Evolutionary conservation across 2,113 vertebrate genomes (phyloP).

Genomic region (Sinocyclocheilus maitianheensis): DNA sequence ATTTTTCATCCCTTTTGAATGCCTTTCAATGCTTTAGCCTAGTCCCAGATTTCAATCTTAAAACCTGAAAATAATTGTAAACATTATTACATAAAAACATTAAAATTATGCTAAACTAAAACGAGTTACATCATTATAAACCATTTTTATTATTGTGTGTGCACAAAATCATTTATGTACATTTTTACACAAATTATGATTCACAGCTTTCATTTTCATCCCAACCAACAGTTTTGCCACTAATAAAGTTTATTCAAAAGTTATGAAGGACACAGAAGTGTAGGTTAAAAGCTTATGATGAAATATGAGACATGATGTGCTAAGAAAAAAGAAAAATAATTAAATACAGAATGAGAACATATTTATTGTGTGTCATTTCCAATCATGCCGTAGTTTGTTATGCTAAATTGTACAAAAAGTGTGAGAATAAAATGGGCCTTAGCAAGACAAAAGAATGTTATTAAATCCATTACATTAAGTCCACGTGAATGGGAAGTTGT

Average conservation of each 20-base stretch:
- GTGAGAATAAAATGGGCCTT: background rate
- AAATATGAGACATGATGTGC: background rate
- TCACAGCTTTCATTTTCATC: background rate
- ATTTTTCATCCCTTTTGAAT: too few relatives aligned
- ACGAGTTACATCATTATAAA: background rate
- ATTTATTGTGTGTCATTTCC: background rate
- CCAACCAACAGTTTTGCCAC: background rate
- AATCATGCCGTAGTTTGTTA: background rate
- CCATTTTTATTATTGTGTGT: background rate
- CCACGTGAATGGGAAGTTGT: too few relatives aligned
- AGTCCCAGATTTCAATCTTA: background rate
- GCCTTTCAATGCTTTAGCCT: background rate
- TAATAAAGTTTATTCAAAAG: background rate
- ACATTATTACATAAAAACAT: background rate
- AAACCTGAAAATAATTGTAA: background rate
- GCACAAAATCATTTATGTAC: background rate
- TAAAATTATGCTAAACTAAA: background rate
- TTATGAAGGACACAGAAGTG: background rate
- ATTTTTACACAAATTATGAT: background rate
- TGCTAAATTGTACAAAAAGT: background rate
- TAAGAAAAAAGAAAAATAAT: background rate
- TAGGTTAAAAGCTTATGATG: background rate
- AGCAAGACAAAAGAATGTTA: background rate
- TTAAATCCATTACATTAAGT: too few relatives aligned
- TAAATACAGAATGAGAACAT: background rate